Evolutionary conservation across 2,797 vertebrate species (phyloP).

Genomic region (Sphaeramia orbicularis): DNA sequence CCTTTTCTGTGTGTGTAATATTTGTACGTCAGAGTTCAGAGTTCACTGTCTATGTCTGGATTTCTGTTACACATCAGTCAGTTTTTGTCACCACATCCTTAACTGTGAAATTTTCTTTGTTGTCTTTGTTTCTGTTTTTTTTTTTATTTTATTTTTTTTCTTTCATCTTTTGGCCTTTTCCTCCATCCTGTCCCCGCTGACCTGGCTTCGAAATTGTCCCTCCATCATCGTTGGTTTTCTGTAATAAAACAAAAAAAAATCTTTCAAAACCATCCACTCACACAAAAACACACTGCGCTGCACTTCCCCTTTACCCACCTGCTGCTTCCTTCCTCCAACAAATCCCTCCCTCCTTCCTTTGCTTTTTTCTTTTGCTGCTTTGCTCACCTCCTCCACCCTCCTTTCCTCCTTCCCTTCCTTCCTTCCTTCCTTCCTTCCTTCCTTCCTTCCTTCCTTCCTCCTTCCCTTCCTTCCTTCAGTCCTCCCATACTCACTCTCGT

Average conservation of each 20-base stretch:
- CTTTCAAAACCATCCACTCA: slow-evolving; percentile 30
- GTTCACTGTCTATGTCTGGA: slow-evolving; percentile 26
- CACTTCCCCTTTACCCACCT: slow-evolving; percentile 29
- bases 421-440: slow-evolving; percentile 75
- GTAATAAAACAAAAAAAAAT: slow-evolving; percentile 13
- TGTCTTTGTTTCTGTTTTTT: too few relatives aligned
- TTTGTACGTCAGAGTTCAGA: neutral
- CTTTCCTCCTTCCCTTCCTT: slow-evolving; percentile 63
- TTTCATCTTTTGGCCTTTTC: slow-evolving; percentile 76
- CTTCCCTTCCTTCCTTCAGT: slow-evolving; percentile 89
- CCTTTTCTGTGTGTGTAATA: slow-evolving; percentile 29
- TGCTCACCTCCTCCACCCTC: slow-evolving; percentile 39
- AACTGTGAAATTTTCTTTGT: slow-evolving; percentile 81
- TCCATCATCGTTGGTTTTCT: slow-evolving; percentile 40
- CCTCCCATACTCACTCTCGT: slow-evolving; percentile 93
- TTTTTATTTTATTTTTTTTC: slow-evolving; percentile 62
- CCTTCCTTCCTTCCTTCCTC: slow-evolving; percentile 76
- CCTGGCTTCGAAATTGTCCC: slow-evolving; percentile 56
- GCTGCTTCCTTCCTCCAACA: slow-evolving; percentile 10
- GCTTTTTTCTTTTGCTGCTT: slow-evolving; percentile 52
- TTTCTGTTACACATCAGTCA: slow-evolving; percentile 46
- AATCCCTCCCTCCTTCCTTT: slow-evolving; percentile 13
- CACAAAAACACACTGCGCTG: slow-evolving; percentile 58
- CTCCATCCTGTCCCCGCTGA: slow-evolving; percentile 58
- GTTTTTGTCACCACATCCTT: slow-evolving; percentile 74